Percentiles rank a stretch among this genome's conserved stretches.
These are phyloP conservation scores for Troides oblongomaculatus DNA, from an alignment of 2,888 invertebrate genomes.

Conservation along the genomic window DNA sequence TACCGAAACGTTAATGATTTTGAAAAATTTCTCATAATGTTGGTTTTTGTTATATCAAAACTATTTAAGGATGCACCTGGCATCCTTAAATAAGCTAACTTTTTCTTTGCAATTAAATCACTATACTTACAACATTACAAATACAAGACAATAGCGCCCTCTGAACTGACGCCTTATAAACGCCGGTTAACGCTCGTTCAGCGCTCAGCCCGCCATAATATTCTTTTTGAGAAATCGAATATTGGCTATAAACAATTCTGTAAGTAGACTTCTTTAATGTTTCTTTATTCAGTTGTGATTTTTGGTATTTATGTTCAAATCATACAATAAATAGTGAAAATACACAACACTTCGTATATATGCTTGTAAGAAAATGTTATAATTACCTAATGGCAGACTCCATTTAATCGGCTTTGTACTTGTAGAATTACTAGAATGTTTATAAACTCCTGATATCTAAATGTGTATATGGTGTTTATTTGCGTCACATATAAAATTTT, in stretches of 20 bases:
- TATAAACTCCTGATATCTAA: background rate
- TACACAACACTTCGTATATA: slow-evolving; percentile 23
- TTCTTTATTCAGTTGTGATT: slow-evolving; percentile 30
- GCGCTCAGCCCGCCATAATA: slow-evolving; percentile 65
- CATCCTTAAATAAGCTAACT: background rate
- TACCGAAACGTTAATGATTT: background rate
- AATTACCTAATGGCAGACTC: slow-evolving; percentile 60
- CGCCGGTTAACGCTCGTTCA: slow-evolving; percentile 41
- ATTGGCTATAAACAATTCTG: slow-evolving; percentile 72
- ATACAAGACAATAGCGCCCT: slow-evolving; percentile 56
- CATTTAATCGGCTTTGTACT: slow-evolving; percentile 59
- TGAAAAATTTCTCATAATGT: background rate
- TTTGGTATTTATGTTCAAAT: background rate
- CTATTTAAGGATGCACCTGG: too few species aligned
- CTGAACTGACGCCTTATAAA: slow-evolving; percentile 72
- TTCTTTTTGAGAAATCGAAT: slow-evolving; percentile 58
- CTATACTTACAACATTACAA: slow-evolving; percentile 23
- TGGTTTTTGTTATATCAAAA: too few species aligned
- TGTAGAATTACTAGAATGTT: slow-evolving; percentile 22
- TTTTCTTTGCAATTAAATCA: background rate
- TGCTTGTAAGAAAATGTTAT: slow-evolving; percentile 24
- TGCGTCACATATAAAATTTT: background rate
- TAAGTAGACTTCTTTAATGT: slow-evolving; percentile 54
- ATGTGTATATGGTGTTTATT: background rate
- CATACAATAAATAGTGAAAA: slow-evolving; percentile 9